Base-by-base conservation (phyloP, 2,888 invertebrate genomes). In the Apodemia zela region DNA sequence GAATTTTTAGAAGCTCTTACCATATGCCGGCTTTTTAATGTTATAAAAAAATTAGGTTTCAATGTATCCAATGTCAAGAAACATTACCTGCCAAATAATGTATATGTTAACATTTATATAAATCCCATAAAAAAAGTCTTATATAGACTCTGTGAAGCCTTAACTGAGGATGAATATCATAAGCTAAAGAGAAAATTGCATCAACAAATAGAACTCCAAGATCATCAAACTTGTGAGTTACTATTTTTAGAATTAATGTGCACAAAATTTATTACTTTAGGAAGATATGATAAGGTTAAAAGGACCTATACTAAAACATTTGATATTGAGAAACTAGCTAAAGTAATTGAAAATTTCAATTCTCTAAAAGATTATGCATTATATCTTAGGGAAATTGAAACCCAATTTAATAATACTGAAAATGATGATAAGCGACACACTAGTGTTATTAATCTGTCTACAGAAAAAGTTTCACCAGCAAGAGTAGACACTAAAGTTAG, bases 1-100 rank as follows among this genome's bases (percentile, higher is more conserved):
- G 84, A 89, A 70, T 85, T 91, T 63, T 66, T 91, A n/a, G 91
- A 91, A 75, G 88, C 88, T 4, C 77, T 91, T 3, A 69, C 81
- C 15, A 77, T 85, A 64, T 89, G 89, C 65, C 84, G 89, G 67
- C 73, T 88, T 1, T 79, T 81, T 67, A 75, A 75, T 18, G 69
- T 89, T 13, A 80, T 90, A 49, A 81, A 79, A 64, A 89, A 87
- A 75, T 70, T 91, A 15, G 89, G 89, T 2, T 79, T 87, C 45
- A 67, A 84, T 67, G 78, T 87, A 2, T 45, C 75, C 0, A 70
- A 64, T 61, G 72, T 87, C 2, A 83, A 81, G 67, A 74, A 71
- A 67, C 73, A 80, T 66, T 90, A 82, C 68, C 71, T 80, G 60
- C 78, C 79, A 17, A 75, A 81, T n/a, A 78, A 77, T 65, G 67